Base-by-base conservation (phyloP, 2,113 vertebrate species). In the Prolemur simus region DNA sequence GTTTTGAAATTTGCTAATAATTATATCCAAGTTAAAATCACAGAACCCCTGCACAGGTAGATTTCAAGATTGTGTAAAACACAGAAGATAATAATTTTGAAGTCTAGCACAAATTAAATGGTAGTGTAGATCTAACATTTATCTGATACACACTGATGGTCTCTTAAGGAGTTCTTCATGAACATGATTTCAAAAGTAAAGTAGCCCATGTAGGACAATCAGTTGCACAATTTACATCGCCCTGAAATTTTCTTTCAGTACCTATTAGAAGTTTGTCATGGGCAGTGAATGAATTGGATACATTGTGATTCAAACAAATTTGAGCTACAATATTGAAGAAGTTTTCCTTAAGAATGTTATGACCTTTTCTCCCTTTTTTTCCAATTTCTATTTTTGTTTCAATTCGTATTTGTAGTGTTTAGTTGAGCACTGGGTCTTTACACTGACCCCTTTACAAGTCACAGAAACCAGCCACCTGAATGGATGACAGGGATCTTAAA, bases 131-230 rank as follows among this genome's bases (percentile, higher is more conserved):
- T 99, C 98, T 98, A 99, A 98, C 98, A 99, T 99, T 99, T 99
- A 99, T 99, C 99, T 99, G 99, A 99, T 99, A 99, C 99, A 99
- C 98, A 99, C 98, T 99, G 98, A 99, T 99, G 99, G 98, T 99
- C 99, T 99, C 98, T 99, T 99, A 99, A 99, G 99, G 99, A 99
- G 99, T 99, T 99, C 98, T 98, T 99, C 99, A 99, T 99, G 98
- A 99, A 99, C 99, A 99, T 98, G 98, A 97, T 98, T 98, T 97
- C 99, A 99, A 99, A 99, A 99, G 99, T 99, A 99, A 99, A 99
- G 98, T 99, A 99, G 99, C 99, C 99, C 99, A 99, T 99, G 99
- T 98, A 99, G 99, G 99, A 99, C 98, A 98, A 98, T 98, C 97
- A 98, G 98, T 98, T 98, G 98, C 96, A 98, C 97, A 98, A 98